These are phyloP conservation scores for Cebus imitator DNA, from an alignment of 2,113 vertebrate species.

Conservation along the genomic window DNA sequence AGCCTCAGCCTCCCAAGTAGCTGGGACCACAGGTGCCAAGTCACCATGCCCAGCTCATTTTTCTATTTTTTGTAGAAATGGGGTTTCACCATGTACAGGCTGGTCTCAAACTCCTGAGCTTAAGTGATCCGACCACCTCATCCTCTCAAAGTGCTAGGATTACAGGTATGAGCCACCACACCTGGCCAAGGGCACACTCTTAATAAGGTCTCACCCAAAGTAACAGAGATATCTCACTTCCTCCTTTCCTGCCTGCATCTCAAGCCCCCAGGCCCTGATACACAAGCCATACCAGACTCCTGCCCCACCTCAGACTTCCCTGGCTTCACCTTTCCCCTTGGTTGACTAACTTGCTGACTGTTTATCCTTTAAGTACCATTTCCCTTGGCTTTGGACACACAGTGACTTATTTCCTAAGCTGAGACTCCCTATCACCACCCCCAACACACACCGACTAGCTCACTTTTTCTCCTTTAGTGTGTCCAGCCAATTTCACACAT, in stretches of 20 bases:
- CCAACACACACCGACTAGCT: not conserved
- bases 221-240: not conserved
- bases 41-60: too few relatives aligned
- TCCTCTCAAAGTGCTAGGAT: too few relatives aligned
- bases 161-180: too few relatives aligned
- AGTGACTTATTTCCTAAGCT: not conserved
- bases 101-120: too few relatives aligned
- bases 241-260: not conserved
- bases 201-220: not conserved
- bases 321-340: not conserved
- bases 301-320: not conserved
- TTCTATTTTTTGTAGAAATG: too few relatives aligned
- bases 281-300: not conserved
- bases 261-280: not conserved
- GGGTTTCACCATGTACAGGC: too few relatives aligned
- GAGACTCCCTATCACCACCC: not conserved
- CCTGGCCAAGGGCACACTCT: not conserved
- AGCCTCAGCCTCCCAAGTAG: too few relatives aligned
- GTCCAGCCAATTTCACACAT: not conserved
- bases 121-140: too few relatives aligned
- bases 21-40: too few relatives aligned
- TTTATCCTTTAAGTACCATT: not conserved
- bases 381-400: not conserved
- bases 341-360: not conserved
- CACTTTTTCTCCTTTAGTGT: not conserved